phyloP scores from a whole-genome alignment of 2,113 vertebrate genomes.

The Diadophis punctatus region DNA sequence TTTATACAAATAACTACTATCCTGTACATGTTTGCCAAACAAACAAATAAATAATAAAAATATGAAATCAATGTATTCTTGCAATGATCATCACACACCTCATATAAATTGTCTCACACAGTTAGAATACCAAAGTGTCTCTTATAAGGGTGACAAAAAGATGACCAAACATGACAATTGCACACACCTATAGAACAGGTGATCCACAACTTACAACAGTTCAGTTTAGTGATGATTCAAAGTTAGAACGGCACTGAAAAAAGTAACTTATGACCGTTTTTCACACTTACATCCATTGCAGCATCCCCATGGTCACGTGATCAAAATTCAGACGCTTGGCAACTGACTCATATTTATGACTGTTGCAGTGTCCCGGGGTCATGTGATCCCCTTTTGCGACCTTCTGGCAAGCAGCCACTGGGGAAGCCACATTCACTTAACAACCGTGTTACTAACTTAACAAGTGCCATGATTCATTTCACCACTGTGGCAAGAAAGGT shows the following conservation, averaged over 20 bases:
- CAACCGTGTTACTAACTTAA: background rate
- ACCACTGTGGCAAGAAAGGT: background rate
- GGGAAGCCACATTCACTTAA: background rate
- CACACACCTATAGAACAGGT: background rate
- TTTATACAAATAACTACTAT: no score
- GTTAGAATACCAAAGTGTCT: background rate
- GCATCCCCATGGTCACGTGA: background rate
- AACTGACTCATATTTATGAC: background rate
- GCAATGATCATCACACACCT: background rate
- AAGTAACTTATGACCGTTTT: background rate
- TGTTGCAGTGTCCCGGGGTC: background rate
- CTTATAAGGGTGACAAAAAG: background rate
- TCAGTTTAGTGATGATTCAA: background rate
- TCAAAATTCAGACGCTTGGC: background rate
- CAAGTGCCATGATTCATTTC: background rate
- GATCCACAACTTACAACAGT: background rate
- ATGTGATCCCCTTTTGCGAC: no score
- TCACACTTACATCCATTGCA: background rate
- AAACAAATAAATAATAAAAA: no score
- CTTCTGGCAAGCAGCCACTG: background rate
- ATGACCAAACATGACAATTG: background rate
- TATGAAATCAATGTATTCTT: background rate
- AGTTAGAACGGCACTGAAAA: background rate
- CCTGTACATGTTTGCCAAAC: no score
- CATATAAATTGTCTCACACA: background rate